Evolutionary conservation across 1,140 invertebrate genomes (phyloP).

Genomic region (Centruroides vittatus): DNA sequence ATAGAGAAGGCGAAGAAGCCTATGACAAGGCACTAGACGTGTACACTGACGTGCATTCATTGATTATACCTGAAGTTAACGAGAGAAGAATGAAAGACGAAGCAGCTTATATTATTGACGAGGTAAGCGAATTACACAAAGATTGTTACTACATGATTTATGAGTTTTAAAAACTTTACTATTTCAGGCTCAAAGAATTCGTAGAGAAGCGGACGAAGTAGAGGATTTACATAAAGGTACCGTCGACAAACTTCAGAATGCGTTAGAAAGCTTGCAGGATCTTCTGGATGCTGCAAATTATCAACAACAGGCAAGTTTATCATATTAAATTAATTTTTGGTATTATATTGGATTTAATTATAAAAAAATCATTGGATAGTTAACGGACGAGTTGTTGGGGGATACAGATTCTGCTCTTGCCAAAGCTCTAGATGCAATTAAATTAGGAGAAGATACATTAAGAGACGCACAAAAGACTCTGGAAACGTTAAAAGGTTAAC

Average conservation of each 20-base stretch:
- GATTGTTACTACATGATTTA: background rate
- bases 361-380: constrained; percentile 20
- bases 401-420: constrained; percentile 52
- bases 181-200: constrained; percentile 38
- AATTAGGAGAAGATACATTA: constrained; percentile 65
- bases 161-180: background rate
- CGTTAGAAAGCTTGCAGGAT: constrained; percentile 25
- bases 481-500: constrained; percentile 58
- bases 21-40: constrained; percentile 64
- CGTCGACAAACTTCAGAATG: constrained; percentile 27
- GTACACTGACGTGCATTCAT: constrained; percentile 55
- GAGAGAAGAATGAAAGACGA: constrained; percentile 48
- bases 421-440: constrained; percentile 62
- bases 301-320: constrained; percentile 33
- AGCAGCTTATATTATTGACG: constrained; percentile 31
- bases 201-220: constrained; percentile 47
- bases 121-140: constrained; percentile 34
- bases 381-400: constrained; percentile 45
- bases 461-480: constrained; percentile 74
- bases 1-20: constrained; percentile 51
- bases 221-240: constrained; percentile 38
- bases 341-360: background rate
- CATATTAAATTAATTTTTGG: constrained; percentile 5
- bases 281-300: constrained; percentile 37
- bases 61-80: constrained; percentile 58